These are phyloP conservation scores for Cerceris rybyensis DNA, from an alignment of 2,888 invertebrate species.

Conservation along the genomic window DNA sequence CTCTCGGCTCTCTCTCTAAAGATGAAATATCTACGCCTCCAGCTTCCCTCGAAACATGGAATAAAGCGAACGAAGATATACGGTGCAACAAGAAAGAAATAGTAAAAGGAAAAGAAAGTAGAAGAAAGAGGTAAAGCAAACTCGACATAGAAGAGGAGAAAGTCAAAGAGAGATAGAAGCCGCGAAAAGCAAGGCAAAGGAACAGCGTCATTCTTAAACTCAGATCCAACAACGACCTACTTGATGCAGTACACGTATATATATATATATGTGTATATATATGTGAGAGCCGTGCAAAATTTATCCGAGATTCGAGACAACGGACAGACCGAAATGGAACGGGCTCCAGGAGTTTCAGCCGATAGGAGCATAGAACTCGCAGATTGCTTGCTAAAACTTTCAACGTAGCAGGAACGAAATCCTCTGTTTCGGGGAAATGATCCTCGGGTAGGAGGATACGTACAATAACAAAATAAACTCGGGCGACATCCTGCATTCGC, in stretches of 20 bases:
- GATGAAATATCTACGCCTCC: slow-evolving; percentile 17
- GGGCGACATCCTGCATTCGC: slow-evolving; percentile 6
- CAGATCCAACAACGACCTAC: slow-evolving; percentile 30
- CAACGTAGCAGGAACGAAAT: slow-evolving; percentile 40
- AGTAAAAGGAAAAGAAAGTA: neutral
- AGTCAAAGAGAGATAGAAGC: neutral
- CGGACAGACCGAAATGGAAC: slow-evolving; percentile 43
- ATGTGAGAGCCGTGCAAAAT: slow-evolving; percentile 53
- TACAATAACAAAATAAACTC: slow-evolving; percentile 55
- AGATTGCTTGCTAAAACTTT: slow-evolving; percentile 72
- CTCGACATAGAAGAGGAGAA: neutral
- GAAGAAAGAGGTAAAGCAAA: neutral
- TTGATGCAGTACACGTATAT: slow-evolving; percentile 10
- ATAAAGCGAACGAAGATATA: slow-evolving; percentile 5
- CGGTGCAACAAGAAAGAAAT: neutral
- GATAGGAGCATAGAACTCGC: slow-evolving; percentile 53
- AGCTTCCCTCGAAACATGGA: neutral
- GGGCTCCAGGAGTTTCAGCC: slow-evolving; percentile 42
- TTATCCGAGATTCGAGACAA: slow-evolving; percentile 55
- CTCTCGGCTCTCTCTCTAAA: slow-evolving; percentile 8
- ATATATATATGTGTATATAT: too few species aligned
- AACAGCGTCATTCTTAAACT: slow-evolving; percentile 25
- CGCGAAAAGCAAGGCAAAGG: neutral
- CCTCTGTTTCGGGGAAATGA: slow-evolving; percentile 45
- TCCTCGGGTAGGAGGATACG: slow-evolving; percentile 29